Base-by-base conservation (phyloP, 2,113 vertebrate species). In the Athene noctua region DNA sequence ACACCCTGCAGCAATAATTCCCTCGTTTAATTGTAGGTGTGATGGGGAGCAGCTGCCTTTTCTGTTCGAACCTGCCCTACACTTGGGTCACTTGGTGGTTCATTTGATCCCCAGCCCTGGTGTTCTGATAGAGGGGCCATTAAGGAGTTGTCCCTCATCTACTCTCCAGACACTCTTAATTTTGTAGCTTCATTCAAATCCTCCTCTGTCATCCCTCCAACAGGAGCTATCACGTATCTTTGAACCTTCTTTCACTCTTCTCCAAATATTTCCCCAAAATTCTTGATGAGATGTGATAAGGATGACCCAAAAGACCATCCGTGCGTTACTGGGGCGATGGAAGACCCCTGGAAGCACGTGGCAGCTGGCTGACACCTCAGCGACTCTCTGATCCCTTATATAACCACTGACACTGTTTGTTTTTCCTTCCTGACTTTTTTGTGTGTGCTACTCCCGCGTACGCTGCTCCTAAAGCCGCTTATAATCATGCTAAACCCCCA, bases 271-370 rank as follows among this genome's bases (percentile, higher is more conserved):
- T 23, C 44, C n/a, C 40, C 27, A 15, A 36, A 59, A 71, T 29
- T 22, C 59, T 46, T 7, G 10, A 14, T 1, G 7, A 55, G 83
- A 6, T 2, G 12, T 1, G 23, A 38, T 27, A 4, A 11, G 57
- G 42, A 25, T 14, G 66, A 63, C 11, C 44, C 42, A 17, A 79
- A 73, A 78, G 10, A 18, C 36, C 29, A 2, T 5, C 55, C 1
- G 0, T 22, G 42, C 3, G 0, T 58, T 63, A 19, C 22, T 1
- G 0, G 11, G 40, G 13, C 0, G 2, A 25, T 73, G 90, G 67
- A 17, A 77, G 59, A 52, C 25, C n/a, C 52, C 4, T 0, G 22
- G 72, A 30, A 90, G 51, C 88, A 19, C 30, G 10, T 3, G 4
- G 88, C 63, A 62, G 70, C 70, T 2, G 1, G 47, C 66, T 65